A percentile compares a stretch with the other conserved stretches of the same genome.
These are phyloP conservation scores for Synodontis membranacea DNA, from an alignment of 2,113 vertebrate species.

Conservation along the genomic window DNA sequence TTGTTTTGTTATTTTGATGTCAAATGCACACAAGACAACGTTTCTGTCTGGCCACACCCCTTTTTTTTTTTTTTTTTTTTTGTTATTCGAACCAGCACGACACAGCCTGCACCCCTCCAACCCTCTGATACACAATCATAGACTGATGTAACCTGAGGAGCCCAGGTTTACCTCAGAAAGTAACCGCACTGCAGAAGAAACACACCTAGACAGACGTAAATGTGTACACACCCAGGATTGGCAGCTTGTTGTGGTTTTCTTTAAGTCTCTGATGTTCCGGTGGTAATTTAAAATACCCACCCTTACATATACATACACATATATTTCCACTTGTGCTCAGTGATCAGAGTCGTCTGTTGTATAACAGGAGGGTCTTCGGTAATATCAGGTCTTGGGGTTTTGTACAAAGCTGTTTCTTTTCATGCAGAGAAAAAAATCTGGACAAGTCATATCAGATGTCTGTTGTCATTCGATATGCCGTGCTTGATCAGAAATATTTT, in stretches of 20 bases:
- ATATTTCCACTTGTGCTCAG: background rate
- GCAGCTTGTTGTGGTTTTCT: background rate
- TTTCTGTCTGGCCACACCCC: background rate
- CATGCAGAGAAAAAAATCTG: background rate
- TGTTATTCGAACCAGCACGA: too few species aligned
- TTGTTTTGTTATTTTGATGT: background rate
- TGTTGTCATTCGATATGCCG: background rate
- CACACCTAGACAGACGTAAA: background rate
- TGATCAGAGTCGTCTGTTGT: background rate
- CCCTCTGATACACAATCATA: background rate
- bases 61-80: too few species aligned
- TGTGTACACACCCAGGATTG: slow-evolving; percentile 5
- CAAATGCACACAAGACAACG: background rate
- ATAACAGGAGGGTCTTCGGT: background rate
- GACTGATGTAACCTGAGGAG: too few species aligned
- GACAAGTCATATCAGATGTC: background rate
- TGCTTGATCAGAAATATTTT: background rate
- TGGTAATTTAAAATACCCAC: background rate
- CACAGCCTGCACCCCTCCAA: background rate
- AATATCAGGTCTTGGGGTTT: background rate
- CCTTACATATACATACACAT: too few species aligned
- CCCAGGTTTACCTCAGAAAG: background rate
- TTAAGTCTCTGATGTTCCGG: background rate
- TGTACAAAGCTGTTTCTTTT: background rate
- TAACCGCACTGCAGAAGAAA: background rate